phyloP scores from a whole-genome alignment of 2,113 vertebrate species.

The Eretmochelys imbricata region DNA sequence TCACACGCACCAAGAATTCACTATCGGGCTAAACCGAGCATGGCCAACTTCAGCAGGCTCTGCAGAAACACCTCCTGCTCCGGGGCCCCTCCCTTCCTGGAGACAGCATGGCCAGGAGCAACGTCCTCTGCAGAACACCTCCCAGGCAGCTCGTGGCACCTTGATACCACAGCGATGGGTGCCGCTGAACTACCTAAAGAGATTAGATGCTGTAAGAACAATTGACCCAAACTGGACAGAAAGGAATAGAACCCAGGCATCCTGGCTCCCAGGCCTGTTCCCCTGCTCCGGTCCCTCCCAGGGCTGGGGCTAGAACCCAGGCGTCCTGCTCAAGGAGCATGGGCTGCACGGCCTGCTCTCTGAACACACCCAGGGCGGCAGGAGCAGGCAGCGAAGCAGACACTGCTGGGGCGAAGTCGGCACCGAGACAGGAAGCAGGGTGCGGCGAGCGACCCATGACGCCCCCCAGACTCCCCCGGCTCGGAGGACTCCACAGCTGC shows the following conservation, averaged over 20 bases:
- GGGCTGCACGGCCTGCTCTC: accelerated
- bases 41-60: too few species aligned
- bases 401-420: neutral
- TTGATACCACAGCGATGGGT: too few species aligned
- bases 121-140: too few species aligned
- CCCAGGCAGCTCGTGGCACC: too few species aligned
- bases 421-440: too few species aligned
- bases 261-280: neutral
- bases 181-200: too few species aligned
- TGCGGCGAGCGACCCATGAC: neutral
- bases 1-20: too few species aligned
- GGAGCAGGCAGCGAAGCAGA: accelerated
- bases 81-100: neutral
- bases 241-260: neutral
- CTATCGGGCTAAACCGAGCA: too few species aligned
- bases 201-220: too few species aligned
- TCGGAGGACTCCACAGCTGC: too few species aligned
- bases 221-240: neutral
- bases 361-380: accelerated
- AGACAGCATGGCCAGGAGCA: neutral
- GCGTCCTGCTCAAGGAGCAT: accelerated
- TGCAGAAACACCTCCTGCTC: neutral
- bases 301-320: neutral
- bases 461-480: too few species aligned
- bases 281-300: neutral